Evolutionary conservation across 2,113 vertebrate genomes (phyloP).

Genomic region (Corynorhinus townsendii): DNA sequence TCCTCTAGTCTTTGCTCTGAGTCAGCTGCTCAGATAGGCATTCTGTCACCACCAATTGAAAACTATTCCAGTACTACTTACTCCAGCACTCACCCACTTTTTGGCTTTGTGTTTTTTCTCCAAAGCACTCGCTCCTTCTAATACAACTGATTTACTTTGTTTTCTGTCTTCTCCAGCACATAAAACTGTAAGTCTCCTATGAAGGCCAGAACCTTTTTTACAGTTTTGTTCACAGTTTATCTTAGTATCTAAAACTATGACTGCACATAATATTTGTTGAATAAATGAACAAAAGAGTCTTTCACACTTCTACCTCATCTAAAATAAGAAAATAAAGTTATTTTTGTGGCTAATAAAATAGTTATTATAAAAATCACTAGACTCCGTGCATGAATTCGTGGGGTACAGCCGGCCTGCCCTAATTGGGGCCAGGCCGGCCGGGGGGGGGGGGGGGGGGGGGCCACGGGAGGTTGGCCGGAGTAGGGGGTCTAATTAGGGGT

Average conservation of each 20-base stretch:
- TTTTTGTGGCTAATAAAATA: not conserved
- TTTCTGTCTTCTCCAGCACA: not conserved
- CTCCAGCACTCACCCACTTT: not conserved
- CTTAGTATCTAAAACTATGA: not conserved
- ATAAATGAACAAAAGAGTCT: not conserved
- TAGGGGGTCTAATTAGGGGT: too few species aligned
- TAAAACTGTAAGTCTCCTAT: not conserved
- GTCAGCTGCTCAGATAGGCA: not conserved
- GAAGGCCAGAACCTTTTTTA: not conserved
- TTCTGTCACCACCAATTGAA: not conserved
- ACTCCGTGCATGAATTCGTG: too few species aligned
- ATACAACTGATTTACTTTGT: not conserved
- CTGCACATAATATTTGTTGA: not conserved
- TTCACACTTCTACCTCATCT: not conserved
- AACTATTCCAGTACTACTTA: not conserved
- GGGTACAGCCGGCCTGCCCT: too few species aligned
- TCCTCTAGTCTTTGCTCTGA: not conserved
- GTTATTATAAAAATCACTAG: not conserved
- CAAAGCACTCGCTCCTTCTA: not conserved
- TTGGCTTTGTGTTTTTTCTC: not conserved
- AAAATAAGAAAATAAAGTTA: not conserved
- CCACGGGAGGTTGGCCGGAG: too few species aligned
- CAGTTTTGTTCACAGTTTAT: not conserved
- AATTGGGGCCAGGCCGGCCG: too few species aligned
- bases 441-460: too few species aligned